Base-by-base conservation (phyloP, 2,797 vertebrate genomes). In the Channa striata region DNA sequence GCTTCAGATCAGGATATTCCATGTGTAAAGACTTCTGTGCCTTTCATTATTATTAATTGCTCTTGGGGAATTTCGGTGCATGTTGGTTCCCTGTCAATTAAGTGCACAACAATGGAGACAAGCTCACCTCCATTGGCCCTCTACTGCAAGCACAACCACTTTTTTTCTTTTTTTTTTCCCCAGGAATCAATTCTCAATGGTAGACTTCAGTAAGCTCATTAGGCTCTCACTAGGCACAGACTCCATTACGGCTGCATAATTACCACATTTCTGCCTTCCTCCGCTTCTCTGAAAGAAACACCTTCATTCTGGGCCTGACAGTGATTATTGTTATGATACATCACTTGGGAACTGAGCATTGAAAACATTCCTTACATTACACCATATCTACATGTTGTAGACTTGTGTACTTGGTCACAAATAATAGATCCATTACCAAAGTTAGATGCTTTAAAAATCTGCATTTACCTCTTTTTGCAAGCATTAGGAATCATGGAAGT, bases 181-280 rank as follows among this genome's bases (percentile, higher is more conserved):
- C 82, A 78, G 78, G 85, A 94, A 93, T 93, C 93, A 93, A 93
- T 92, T 92, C 93, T 94, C 93, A 86, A 87, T 86, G 89, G 93
- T 91, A 85, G 90, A 93, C 89, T 92, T 80, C 80, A 89, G 90
- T 93, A 89, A 91, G 93, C 93, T 94, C 93, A 94, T 94, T 94
- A 95, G 93, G 88, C 84, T 91, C 90, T 91, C 89, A 85, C 91
- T 83, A 87, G 88, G 89, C 89, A 90, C 87, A 23, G 54, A 86
- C 91, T 92, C 88, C 83, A 91, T 93, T 92, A 91, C 77, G 48
- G 87, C 84, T 84, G 88, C 86, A 89, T 94, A 94, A 94, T 95
- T 94, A 94, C 89, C 87, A 89, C 79, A 78, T 83, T 80, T 88
- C 86, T 90, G 81, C 87, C 87, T 90, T 87, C 90, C 91, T 88